Percentiles rank a stretch among this genome's conserved stretches.
Evolutionary conservation across 2,888 invertebrate species (phyloP).

Genomic region (Thymelicus acteon): DNA sequence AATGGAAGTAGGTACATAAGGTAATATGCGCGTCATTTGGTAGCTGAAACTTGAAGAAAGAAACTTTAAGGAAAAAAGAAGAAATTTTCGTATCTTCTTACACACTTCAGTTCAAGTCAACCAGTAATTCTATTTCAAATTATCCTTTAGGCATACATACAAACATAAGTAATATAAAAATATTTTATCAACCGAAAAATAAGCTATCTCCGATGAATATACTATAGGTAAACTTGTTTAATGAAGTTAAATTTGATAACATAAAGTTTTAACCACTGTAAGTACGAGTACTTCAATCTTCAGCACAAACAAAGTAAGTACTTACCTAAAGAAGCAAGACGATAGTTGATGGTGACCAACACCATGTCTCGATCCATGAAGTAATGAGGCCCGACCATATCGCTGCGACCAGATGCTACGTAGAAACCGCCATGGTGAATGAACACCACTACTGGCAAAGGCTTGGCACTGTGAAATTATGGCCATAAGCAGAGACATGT

Average conservation of each 20-base stretch:
- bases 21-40: not conserved
- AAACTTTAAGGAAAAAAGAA: not conserved
- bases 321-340: constrained; percentile 81
- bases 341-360: constrained; percentile 87
- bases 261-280: too few species aligned
- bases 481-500: too few species aligned
- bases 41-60: not conserved
- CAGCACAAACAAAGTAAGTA: not conserved
- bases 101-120: too few species aligned
- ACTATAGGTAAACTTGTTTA: too few species aligned
- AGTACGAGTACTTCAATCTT: not conserved
- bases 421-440: constrained; percentile 89
- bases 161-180: too few species aligned
- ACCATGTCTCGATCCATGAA: constrained; percentile 87
- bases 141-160: too few species aligned
- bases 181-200: too few species aligned
- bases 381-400: constrained; percentile 84
- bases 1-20: not conserved
- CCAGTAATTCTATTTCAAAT: too few species aligned
- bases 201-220: too few species aligned
- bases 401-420: constrained; percentile 84
- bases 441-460: constrained; percentile 86
- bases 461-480: constrained; percentile 46
- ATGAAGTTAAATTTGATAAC: too few species aligned
- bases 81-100: too few species aligned